phyloP scores from a whole-genome alignment of 2,113 vertebrate species.

The Brachypodius melanocephalos region DNA sequence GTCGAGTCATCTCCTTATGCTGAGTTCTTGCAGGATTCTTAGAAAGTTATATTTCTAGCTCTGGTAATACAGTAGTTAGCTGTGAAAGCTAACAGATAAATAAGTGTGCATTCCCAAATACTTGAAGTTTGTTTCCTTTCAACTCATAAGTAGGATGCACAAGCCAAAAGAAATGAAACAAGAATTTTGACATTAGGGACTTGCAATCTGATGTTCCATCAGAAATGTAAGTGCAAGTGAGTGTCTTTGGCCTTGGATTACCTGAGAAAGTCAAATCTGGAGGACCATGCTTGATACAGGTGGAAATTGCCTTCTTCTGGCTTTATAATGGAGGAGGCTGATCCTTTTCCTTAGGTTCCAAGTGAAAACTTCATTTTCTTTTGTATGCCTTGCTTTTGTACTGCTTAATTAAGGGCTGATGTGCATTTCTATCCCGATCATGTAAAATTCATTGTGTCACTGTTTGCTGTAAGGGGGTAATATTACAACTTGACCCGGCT shows the following conservation, averaged over 20 bases:
- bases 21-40: background rate
- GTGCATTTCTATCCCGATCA: background rate
- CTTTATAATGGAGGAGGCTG: background rate
- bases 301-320: background rate
- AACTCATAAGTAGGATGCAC: background rate
- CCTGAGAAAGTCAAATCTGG: background rate
- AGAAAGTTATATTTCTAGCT: background rate
- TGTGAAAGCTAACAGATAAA: conserved; percentile 11
- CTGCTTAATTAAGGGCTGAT: background rate
- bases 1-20: background rate
- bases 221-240: background rate
- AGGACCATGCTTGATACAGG: background rate
- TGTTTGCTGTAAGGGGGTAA: background rate
- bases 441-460: background rate
- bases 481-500: background rate
- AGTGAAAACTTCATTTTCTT: background rate
- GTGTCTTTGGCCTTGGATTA: background rate
- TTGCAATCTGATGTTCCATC: background rate
- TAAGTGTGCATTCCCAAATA: background rate
- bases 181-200: background rate
- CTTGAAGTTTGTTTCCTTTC: conserved; percentile 15
- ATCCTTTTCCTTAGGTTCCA: background rate
- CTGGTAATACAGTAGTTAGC: background rate
- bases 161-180: background rate
- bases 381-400: background rate